Evolutionary conservation across 1,140 invertebrate species (phyloP), one percentile per base, ranked within the genome.

Genomic region (Drepana arcuata): DNA sequence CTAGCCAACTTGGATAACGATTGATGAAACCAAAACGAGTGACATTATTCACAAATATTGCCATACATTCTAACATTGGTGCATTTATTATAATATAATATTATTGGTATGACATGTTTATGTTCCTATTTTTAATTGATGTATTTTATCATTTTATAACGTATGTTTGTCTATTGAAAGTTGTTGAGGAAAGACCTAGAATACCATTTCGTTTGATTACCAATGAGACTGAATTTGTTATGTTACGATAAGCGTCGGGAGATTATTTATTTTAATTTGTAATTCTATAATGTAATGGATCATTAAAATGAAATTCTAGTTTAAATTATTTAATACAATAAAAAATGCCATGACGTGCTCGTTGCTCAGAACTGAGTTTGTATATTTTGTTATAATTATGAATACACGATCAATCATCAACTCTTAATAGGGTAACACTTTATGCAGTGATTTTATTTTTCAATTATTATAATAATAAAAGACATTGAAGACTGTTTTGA

Each of bases 181-280:
- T 69, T 64, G 25, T 75, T 73, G 61, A 77, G 63, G 62, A 67
- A 73, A 63, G 71, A 64, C 51, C 44, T 40, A 48, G 44, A 50
- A 53, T 63, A 48, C 59, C 56, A 34, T 51, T 48, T 63, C 57
- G 29, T 71, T 66, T 74, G 73, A 63, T 67, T 49, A 66, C 63
- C 53, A 67, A 81, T 78, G 70, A 81, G 73, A 81, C 73, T 81
- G 73, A 78, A 74, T 78, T 78, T 73, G 64, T 74, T 74, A 74
- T 66, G 63, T 64, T 63, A 65, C 43, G 55, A 59, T 72, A 66
- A 60, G 53, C 63, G 46, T 62, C 50, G 45, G 41, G 66, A 74
- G 61, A 71, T 77, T 78, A 74, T 80, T 80, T 74, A 74, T 75
- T 72, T 69, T 60, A 37, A 65, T 58, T 40, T 48, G 27, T 59